phyloP scores from a whole-genome alignment of 92 coral and sea anemone genomes.

The Paragorgia papillata region DNA sequence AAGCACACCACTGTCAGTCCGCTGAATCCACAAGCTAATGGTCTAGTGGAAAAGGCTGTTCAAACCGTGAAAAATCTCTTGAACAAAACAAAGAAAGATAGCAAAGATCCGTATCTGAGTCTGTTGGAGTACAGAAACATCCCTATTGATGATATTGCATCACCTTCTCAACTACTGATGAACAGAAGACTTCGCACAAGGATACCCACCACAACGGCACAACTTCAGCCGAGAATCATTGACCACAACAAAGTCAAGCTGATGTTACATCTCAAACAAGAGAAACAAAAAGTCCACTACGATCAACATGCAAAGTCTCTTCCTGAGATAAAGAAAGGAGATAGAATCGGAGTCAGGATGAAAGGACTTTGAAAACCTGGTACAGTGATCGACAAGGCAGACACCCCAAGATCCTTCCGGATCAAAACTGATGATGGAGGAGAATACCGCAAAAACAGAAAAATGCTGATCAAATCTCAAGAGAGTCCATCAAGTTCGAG shows the following conservation, averaged over 20 bases:
- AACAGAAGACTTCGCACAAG: constrained; percentile 44
- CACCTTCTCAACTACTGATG: constrained; percentile 51
- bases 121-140: constrained; percentile 43
- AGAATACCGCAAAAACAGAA: too few relatives aligned
- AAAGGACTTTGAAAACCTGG: constrained; percentile 48
- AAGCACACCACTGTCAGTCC: constrained; percentile 32
- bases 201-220: constrained; percentile 8
- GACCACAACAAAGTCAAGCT: constrained; percentile 3
- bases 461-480: too few relatives aligned
- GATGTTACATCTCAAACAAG: constrained; percentile 36
- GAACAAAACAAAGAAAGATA: constrained; percentile 20
- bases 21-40: constrained; percentile 20
- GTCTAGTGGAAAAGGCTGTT: constrained; percentile 32
- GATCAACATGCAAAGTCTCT: constrained; percentile 32
- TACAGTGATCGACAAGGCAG: constrained; percentile 24
- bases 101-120: constrained; percentile 45
- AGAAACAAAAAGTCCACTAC: constrained; percentile 39
- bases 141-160: constrained; percentile 31
- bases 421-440: constrained; percentile 46
- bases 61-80: constrained; percentile 31
- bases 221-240: constrained; percentile 33
- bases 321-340: constrained; percentile 42
- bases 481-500: too few relatives aligned
- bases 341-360: constrained; percentile 41
- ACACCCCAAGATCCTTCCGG: constrained; percentile 51